These are phyloP conservation scores for Ceratotherium simum DNA, from an alignment of 2,113 vertebrate species.

Conservation along the genomic window DNA sequence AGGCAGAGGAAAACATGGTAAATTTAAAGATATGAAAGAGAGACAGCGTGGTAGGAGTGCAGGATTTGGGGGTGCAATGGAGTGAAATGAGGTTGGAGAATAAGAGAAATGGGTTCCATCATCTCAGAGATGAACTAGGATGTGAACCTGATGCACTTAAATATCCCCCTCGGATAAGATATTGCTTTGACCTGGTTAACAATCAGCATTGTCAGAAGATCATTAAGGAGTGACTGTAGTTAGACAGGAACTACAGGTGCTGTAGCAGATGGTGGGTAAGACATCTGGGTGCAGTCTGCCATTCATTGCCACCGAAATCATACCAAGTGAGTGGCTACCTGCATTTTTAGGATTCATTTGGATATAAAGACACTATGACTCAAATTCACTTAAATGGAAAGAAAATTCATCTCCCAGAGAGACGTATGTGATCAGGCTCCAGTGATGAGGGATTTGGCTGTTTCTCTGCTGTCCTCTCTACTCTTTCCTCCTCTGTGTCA, in stretches of 20 bases:
- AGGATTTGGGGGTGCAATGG: not conserved
- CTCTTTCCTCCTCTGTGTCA: not conserved
- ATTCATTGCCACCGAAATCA: not conserved
- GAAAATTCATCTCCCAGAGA: not conserved
- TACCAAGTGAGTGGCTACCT: not conserved
- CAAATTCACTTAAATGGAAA: not conserved
- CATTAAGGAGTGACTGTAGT: not conserved
- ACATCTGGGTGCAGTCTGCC: not conserved
- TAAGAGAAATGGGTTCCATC: not conserved
- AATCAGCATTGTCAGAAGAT: not conserved
- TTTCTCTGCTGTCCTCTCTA: not conserved
- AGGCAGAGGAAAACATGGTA: not conserved
- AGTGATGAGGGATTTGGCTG: not conserved
- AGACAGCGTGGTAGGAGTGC: not conserved
- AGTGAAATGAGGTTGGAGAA: not conserved
- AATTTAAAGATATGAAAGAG: not conserved
- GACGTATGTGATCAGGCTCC: not conserved
- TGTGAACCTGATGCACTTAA: not conserved
- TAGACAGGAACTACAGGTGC: not conserved
- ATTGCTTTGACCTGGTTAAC: not conserved
- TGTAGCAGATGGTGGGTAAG: not conserved
- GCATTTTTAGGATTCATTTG: not conserved
- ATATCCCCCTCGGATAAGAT: too few relatives aligned
- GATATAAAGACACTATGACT: not conserved
- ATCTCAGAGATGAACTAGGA: too few relatives aligned